Percentiles rank a stretch among this genome's conserved stretches.
Evolutionary conservation across 2,888 invertebrate genomes (phyloP).

Genomic region (Drosophila pseudotakahashii): DNA sequence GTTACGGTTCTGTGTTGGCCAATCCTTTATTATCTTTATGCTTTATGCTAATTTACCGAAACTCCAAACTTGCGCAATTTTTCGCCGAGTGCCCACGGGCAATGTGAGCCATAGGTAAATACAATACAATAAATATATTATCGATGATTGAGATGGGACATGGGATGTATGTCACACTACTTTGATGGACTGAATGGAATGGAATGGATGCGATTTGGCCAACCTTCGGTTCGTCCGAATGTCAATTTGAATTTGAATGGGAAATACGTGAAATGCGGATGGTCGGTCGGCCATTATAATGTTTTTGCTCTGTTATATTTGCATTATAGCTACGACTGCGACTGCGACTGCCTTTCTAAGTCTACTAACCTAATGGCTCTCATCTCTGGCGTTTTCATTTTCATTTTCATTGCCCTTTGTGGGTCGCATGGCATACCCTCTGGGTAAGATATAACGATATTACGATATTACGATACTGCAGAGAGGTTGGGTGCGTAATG

Average conservation of each 20-base stretch:
- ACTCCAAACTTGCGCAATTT: slow-evolving; percentile 21
- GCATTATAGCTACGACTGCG: slow-evolving; percentile 51
- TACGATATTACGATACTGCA: not conserved
- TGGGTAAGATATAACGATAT: slow-evolving; percentile 2
- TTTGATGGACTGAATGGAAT: slow-evolving; percentile 19
- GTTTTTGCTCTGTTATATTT: slow-evolving; percentile 58
- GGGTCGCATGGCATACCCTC: slow-evolving; percentile 23
- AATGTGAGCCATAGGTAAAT: slow-evolving; percentile 19
- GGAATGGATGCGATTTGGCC: slow-evolving; percentile 44
- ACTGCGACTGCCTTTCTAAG: slow-evolving; percentile 28
- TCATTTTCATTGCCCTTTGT: slow-evolving; percentile 35
- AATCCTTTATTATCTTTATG: slow-evolving; percentile 5
- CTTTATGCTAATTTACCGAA: slow-evolving; percentile 8
- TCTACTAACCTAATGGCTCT: slow-evolving; percentile 9
- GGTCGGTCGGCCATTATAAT: slow-evolving; percentile 47
- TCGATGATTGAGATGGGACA: not conserved
- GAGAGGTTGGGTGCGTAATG: slow-evolving; percentile 8
- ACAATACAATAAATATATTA: slow-evolving; percentile 21
- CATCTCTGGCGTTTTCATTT: slow-evolving; percentile 40
- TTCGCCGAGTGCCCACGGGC: slow-evolving; percentile 3
- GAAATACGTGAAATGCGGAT: slow-evolving; percentile 62
- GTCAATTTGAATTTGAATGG: slow-evolving; percentile 61
- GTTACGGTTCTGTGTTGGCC: slow-evolving; percentile 8
- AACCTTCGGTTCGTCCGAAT: slow-evolving; percentile 52
- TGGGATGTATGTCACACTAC: slow-evolving; percentile 34